Evolutionary conservation across 2,888 invertebrate species (phyloP), one percentile per base, ranked within the genome.

Genomic region (Nephrocerus scutellatus): DNA sequence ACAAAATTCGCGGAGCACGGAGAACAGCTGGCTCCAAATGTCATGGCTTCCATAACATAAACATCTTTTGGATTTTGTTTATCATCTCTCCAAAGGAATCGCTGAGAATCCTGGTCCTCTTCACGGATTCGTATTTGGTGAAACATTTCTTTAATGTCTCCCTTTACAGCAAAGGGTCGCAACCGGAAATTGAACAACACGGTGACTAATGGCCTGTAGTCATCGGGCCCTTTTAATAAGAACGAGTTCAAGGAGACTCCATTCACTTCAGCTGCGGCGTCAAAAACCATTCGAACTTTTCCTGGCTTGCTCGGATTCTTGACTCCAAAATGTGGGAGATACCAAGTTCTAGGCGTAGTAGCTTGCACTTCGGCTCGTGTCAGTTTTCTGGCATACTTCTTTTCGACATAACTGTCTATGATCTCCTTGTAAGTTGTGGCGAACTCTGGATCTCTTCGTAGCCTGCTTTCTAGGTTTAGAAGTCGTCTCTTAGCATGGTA

Each of bases 121-220:
- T 41, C 30, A 0, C 32, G 13, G 3, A 63, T 53, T 8, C 46
- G 46, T 0, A 62, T 40, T 23, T 55, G 59, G 5, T 53, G 41
- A 30, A 60, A 62, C 60, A 63, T 61, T 30, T 63, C 58, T 6
- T 41, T 47, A 0, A 63, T 56, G 30, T 65, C 62, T 0, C 47
- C 60, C 5, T 35, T 51, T 2, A 60, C 39, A 0, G 56, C 60
- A 1, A 57, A 31, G 0, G 31, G 23, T 2, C 41, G 21, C 36
- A 51, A 44, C 7, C 59, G 36, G 31, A 60, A 62, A 20, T 56
- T 53, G 39, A 58, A 47, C 2, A 61, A n/a, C 1, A 59, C 50
- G 1, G 47, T 48, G 0, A 50, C 20, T 5, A 62, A 25, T 2
- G 54, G 45, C n/a, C 52, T 46, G 2, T 54, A 41, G 1, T 55